Conservation (phyloP, 2,888 invertebrate genomes). For the Agonopterix alstromeriana region DNA sequence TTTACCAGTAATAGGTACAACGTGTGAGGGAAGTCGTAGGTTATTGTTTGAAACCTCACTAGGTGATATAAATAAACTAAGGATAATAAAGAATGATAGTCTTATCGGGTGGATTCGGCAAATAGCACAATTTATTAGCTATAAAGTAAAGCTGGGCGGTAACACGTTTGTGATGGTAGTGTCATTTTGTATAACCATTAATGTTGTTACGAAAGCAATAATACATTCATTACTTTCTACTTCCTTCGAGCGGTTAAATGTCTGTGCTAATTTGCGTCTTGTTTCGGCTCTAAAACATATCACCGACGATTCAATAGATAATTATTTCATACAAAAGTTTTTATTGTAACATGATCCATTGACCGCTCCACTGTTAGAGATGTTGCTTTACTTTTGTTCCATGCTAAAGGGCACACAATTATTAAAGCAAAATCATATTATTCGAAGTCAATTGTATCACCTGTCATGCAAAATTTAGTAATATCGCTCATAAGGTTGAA, state of each 20-base stretch:
- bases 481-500: constrained; percentile 1
- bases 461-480: constrained; percentile 2
- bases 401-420: constrained; percentile 22
- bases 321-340: constrained; percentile 14
- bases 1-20: constrained; percentile 11
- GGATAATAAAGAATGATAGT: constrained; percentile 40
- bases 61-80: constrained; percentile 65
- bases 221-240: constrained; percentile 17
- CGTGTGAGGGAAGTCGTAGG: constrained; percentile 62
- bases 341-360: constrained; percentile 13
- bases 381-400: constrained; percentile 69
- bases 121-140: constrained; percentile 70
- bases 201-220: constrained; percentile 44
- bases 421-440: constrained; percentile 3
- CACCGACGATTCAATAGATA: constrained; percentile 35
- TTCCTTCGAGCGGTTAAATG: constrained; percentile 28
- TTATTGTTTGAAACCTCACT: constrained; percentile 69
- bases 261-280: constrained; percentile 12
- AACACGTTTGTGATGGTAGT: constrained; percentile 25
- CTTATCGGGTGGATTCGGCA: constrained; percentile 39
- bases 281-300: constrained; percentile 40
- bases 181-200: constrained; percentile 35
- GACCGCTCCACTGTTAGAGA: constrained; percentile 27
- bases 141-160: constrained; percentile 42
- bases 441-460: constrained; percentile 18